phyloP scores from a whole-genome alignment of 2,797 vertebrate species.

The Urophycis tenuis region DNA sequence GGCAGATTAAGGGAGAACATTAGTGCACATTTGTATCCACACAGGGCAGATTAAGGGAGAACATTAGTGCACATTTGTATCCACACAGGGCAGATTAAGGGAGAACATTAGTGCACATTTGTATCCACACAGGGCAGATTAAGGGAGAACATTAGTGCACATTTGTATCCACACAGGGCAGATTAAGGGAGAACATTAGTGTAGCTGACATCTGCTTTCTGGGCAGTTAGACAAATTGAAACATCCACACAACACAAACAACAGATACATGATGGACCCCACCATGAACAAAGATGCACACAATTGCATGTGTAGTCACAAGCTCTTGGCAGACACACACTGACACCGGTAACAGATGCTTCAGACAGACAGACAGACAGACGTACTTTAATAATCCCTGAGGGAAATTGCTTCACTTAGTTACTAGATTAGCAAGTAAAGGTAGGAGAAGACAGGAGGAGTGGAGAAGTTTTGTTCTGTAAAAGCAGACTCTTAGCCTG shows the following conservation, averaged over 20 bases:
- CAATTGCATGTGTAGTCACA: constrained; percentile 16
- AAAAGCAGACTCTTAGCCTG: constrained; percentile 44
- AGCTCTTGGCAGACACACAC: constrained; percentile 25
- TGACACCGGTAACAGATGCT: constrained; percentile 35
- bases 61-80: constrained; percentile 57
- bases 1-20: constrained; percentile 70
- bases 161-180: constrained; percentile 56
- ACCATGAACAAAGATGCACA: neutral
- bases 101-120: constrained; percentile 62
- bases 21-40: constrained; percentile 53
- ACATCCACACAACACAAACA: constrained; percentile 44
- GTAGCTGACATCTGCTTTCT: constrained; percentile 64
- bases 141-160: constrained; percentile 62
- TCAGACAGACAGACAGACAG: constrained; percentile 10
- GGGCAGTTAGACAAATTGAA: constrained; percentile 50
- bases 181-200: constrained; percentile 66
- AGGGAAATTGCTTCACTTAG: constrained; percentile 50
- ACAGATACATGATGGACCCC: constrained; percentile 46
- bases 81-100: constrained; percentile 63
- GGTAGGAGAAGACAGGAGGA: constrained; percentile 50
- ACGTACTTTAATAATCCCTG: too few species aligned
- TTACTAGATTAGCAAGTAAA: constrained; percentile 37
- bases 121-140: constrained; percentile 60
- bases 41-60: constrained; percentile 67
- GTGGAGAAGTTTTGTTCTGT: constrained; percentile 47